Evolutionary conservation across 35 echinoderm and acorn worm species (phyloP), one percentile per base, ranked within the genome.

Genomic region (Lytechinus pictus): DNA sequence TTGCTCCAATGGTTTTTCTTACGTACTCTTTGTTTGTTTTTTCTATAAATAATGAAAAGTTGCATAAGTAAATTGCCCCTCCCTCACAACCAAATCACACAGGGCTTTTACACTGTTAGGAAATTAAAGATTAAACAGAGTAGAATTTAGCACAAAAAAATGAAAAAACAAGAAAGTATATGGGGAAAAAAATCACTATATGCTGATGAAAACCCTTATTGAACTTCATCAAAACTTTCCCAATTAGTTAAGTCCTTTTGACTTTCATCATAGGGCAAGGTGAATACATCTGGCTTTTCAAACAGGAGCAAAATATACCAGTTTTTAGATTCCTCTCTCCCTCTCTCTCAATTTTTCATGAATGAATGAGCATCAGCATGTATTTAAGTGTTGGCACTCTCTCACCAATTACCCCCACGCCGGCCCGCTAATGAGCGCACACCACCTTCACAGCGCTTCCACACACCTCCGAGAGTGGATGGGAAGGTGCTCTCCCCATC

Each of bases 341-440:
- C 61, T 71, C 61, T 71, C 14, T 10, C 21, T 16, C 16, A 16
- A 79, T 79, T 24, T 79, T 71, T n/a, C 66, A 79, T 24, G 16
- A 79, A 79, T 79, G 66, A 24, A 7, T 79, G 66, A 24, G 66
- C 16, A 79, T 79, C 66, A 79, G 66, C 66, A 79, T 79, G 66
- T 79, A 79, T 79, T 44, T 79, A 79, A 79, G 66, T 79, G 66
- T 24, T 79, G 66, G 66, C 66, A 79, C 66, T 79, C 16, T 79
- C 66, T 79, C 66, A 79, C 66, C 88, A 90, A 90, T 90, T 90
- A 90, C 88, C 88, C 88, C 8, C 88, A 90, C 88, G 52, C 88
- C 88, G 52, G 88, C 88, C 52, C 6, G 52, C 88, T 90, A 90
- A 90, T 90, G 88, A 90, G 28, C 16, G 88, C 28, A 90, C 52